Percentiles rank a stretch among this genome's conserved stretches.
Evolutionary conservation across 2,888 invertebrate genomes (phyloP).

Genomic region (Coelopa pilipes): DNA sequence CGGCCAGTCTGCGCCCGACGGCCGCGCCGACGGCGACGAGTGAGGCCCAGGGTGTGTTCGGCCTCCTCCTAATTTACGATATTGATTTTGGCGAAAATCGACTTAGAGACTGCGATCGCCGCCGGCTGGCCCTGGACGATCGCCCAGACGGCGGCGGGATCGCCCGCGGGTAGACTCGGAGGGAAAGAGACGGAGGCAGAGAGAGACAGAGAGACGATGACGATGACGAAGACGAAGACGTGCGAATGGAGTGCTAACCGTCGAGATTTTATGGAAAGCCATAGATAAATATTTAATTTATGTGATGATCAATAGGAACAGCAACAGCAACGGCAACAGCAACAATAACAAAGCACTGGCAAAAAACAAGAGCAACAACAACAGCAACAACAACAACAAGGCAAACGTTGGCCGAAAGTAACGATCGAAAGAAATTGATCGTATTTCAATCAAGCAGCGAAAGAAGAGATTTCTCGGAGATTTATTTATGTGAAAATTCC

Average conservation of each 20-base stretch:
- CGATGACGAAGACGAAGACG: neutral
- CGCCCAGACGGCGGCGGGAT: neutral
- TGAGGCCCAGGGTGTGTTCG: neutral
- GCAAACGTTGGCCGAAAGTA: neutral
- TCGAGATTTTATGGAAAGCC: neutral
- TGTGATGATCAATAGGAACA: constrained; percentile 11
- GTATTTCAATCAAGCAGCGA: neutral
- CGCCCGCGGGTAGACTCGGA: neutral
- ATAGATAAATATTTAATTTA: constrained; percentile 15
- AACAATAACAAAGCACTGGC: neutral
- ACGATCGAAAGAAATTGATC: neutral
- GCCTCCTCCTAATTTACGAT: constrained; percentile 11
- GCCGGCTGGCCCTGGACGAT: neutral
- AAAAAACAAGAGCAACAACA: too few relatives aligned
- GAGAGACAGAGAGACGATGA: neutral
- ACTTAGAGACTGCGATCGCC: neutral
- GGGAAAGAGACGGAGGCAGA: neutral
- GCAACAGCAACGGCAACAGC: neutral
- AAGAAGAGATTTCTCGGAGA: too few relatives aligned
- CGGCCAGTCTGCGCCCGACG: neutral
- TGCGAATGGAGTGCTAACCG: neutral
- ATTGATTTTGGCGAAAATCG: constrained; percentile 27
- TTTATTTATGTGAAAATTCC: too few relatives aligned
- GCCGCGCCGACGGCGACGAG: neutral
- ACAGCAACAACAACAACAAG: neutral